These are phyloP conservation scores for Stictonetta naevosa DNA, from an alignment of 2,113 vertebrate genomes.

Conservation along the genomic window DNA sequence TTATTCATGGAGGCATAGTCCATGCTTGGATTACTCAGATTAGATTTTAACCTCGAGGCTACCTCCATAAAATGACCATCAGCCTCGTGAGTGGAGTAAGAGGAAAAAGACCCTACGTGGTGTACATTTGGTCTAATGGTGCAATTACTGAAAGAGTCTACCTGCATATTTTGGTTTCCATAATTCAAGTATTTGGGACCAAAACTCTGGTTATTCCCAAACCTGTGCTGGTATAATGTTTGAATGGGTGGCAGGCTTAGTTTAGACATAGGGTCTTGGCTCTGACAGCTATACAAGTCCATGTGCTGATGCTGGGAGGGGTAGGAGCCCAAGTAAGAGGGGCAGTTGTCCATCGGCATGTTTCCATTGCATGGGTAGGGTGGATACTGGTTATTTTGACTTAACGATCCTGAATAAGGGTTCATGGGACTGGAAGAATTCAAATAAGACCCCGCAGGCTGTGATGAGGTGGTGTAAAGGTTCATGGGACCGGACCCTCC, in stretches of 20 bases:
- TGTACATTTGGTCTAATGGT: conserved; percentile 80
- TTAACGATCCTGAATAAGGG: conserved; percentile 80
- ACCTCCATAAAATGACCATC: conserved; percentile 83
- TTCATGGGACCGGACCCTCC: conserved; percentile 77
- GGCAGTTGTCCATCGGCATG: conserved; percentile 83
- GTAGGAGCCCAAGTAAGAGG: conserved; percentile 81
- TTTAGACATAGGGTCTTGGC: conserved; percentile 76
- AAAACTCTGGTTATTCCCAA: conserved; percentile 82
- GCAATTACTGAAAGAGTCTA: conserved; percentile 85
- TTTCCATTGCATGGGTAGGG: conserved; percentile 91
- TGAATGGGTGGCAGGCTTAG: conserved; percentile 81
- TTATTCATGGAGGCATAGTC: conserved; percentile 82
- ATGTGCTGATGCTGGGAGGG: conserved; percentile 85
- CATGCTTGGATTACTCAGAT: conserved; percentile 65
- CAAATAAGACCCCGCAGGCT: conserved; percentile 83
- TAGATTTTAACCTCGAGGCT: conserved; percentile 78
- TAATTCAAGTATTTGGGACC: conserved; percentile 87
- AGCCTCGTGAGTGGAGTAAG: conserved; percentile 77
- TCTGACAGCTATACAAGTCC: conserved; percentile 87
- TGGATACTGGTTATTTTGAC: conserved; percentile 81
- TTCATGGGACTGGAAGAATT: conserved; percentile 84
- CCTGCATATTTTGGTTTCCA: conserved; percentile 83
- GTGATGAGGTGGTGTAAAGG: conserved; percentile 82
- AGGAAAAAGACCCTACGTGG: conserved; percentile 77
- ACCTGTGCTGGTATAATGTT: conserved; percentile 88